A percentile compares a stretch with the other conserved stretches of the same genome.
Conservation (phyloP, 2,888 invertebrate genomes). For the Neoaliturus tenellus region DNA sequence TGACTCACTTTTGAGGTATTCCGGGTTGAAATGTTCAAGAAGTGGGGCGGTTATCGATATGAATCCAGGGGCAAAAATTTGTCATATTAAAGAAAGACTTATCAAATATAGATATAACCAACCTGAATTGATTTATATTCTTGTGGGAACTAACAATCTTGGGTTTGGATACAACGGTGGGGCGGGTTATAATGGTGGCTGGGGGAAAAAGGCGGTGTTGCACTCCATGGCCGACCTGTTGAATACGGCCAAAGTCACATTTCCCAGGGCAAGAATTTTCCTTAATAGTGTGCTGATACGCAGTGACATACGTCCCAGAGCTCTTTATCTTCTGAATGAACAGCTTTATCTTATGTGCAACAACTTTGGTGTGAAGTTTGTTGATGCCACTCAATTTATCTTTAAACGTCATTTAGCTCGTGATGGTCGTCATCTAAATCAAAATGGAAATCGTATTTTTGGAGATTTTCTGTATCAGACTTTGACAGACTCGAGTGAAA, state of each 20-base stretch:
- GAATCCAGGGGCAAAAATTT: background rate
- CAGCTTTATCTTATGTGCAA: conserved; percentile 4
- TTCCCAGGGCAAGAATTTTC: background rate
- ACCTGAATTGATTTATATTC: background rate
- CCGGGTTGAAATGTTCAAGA: background rate
- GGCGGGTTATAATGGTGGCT: background rate
- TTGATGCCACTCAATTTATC: background rate
- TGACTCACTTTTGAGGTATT: conserved; percentile 3
- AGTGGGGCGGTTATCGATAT: background rate
- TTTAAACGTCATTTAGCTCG: background rate
- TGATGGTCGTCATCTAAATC: conserved; percentile 1
- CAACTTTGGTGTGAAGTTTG: background rate
- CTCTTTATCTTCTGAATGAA: background rate
- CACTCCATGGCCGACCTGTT: conserved; percentile 8
- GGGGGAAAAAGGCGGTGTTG: background rate
- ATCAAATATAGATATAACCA: background rate
- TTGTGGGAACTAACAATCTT: conserved; percentile 13
- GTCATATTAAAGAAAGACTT: background rate
- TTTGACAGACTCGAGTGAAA: background rate
- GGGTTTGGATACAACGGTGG: background rate
- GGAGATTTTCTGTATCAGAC: background rate
- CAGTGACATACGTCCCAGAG: background rate
- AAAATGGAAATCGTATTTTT: background rate
- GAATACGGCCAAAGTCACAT: background rate
- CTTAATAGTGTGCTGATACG: conserved; percentile 12